Percentiles rank a stretch among this genome's conserved stretches.
These are phyloP conservation scores for Festucalex cinctus DNA, from an alignment of 2,113 vertebrate species.

Conservation along the genomic window DNA sequence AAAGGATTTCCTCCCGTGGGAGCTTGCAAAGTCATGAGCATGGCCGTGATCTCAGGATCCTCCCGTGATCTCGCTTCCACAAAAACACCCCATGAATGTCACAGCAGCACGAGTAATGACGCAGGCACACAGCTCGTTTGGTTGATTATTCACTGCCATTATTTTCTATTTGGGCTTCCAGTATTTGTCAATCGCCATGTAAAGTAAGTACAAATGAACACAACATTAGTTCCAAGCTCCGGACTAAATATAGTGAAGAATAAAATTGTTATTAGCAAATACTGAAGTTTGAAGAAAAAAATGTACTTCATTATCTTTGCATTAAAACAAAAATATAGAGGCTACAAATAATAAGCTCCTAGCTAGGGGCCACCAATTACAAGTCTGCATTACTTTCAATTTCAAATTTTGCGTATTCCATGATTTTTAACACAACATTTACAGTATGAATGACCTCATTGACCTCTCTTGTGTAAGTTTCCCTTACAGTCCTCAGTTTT, in stretches of 20 bases:
- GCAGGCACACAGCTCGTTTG: conserved; percentile 30
- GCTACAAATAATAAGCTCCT: neutral
- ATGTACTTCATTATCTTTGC: neutral
- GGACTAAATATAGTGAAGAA: neutral
- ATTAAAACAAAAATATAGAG: neutral
- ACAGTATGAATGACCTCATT: neutral
- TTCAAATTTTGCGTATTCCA: neutral
- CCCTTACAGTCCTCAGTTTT: neutral
- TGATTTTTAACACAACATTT: neutral
- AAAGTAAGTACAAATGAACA: neutral
- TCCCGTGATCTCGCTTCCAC: conserved; percentile 55
- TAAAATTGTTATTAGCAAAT: no score
- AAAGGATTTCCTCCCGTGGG: conserved; percentile 58
- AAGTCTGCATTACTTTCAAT: neutral
- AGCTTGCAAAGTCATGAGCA: conserved; percentile 30
- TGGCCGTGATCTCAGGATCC: conserved; percentile 49
- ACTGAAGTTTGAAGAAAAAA: no score
- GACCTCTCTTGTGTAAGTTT: neutral
- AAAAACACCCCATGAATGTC: conserved; percentile 49
- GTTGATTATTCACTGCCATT: neutral
- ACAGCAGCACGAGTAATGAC: conserved; percentile 54
- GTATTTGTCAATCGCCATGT: neutral
- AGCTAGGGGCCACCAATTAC: neutral
- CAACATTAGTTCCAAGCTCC: neutral
- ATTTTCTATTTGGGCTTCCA: neutral